Evolutionary conservation across 2,797 vertebrate genomes (phyloP).

Genomic region (Epinephelus awoara): DNA sequence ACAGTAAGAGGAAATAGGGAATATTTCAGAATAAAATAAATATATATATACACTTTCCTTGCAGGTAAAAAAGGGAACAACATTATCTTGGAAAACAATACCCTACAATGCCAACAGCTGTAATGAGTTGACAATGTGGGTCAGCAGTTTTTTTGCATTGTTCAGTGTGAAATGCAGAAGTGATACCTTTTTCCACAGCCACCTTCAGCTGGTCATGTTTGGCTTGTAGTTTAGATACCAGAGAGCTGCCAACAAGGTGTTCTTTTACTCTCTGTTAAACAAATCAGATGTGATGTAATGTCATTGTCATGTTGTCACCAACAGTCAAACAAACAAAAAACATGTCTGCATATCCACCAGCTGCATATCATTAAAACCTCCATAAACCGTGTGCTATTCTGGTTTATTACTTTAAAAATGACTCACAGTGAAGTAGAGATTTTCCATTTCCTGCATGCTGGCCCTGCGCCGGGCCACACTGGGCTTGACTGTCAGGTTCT

Average conservation of each 20-base stretch:
- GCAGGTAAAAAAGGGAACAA: neutral
- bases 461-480: constrained; percentile 82
- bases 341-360: neutral
- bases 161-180: constrained; percentile 57
- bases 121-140: neutral
- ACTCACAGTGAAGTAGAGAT: constrained; percentile 86
- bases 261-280: constrained; percentile 89
- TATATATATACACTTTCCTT: neutral
- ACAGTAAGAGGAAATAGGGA: neutral
- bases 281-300: constrained; percentile 8
- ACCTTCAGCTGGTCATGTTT: constrained; percentile 91
- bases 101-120: neutral
- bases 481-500: constrained; percentile 77
- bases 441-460: constrained; percentile 89
- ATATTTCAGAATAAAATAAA: neutral
- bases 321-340: no score
- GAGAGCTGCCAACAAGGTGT: constrained; percentile 84
- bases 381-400: neutral
- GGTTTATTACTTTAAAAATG: neutral
- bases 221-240: constrained; percentile 90
- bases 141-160: neutral
- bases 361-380: neutral
- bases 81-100: neutral
- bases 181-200: constrained; percentile 89
- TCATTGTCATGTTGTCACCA: neutral